Base-by-base conservation (phyloP, 37 sponge, comb jelly and placozoan genomes). In the Beroe ovata region DNA sequence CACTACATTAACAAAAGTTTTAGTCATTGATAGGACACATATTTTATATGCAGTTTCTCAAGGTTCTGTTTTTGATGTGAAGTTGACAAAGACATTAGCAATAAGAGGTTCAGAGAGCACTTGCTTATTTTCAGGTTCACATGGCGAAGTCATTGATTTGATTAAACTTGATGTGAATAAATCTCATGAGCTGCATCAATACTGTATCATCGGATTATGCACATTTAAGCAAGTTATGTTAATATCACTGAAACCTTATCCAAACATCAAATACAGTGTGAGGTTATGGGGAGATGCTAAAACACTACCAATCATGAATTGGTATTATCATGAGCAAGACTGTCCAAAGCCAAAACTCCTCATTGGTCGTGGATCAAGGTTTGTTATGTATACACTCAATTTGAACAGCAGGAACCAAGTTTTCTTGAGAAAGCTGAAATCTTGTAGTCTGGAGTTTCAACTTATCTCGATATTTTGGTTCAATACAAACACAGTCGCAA, bases 401-500 rank as follows among this genome's bases (percentile, higher is more conserved):
- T 16, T 77, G 38, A 42, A 77, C 22, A 42, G 8, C 21, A 39
- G 42, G 20, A 23, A 42, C 41, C 84, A 77, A 25, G 47, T 77
- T 4, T 77, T 77, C 21, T 23, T 42, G 28, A 77, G 84, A 23
- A 77, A 77, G 25, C 22, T 77, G 8, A 77, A 77, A 77, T 77
- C 84, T 4, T 77, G 84, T 29, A 77, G 84, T 29, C 28, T 77
- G 0, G 84, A 77, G 25, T 77, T 77, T 42, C 84, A 42, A 26
- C 84, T 77, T 4, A 77, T 77, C 6, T 77, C 84, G 6, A 42
- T 77, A 0, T 77, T 77, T 41, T 77, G 84, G 84, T 77, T 77
- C 54, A 77, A 77, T 26, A 77, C 84, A 20, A 77, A 77, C 23
- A 77, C 84, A 25, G 54, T 77, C 20, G 84, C 54, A 28, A 35